These are phyloP conservation scores for Nebria salina DNA, from an alignment of 2,888 invertebrate genomes.

Conservation along the genomic window DNA sequence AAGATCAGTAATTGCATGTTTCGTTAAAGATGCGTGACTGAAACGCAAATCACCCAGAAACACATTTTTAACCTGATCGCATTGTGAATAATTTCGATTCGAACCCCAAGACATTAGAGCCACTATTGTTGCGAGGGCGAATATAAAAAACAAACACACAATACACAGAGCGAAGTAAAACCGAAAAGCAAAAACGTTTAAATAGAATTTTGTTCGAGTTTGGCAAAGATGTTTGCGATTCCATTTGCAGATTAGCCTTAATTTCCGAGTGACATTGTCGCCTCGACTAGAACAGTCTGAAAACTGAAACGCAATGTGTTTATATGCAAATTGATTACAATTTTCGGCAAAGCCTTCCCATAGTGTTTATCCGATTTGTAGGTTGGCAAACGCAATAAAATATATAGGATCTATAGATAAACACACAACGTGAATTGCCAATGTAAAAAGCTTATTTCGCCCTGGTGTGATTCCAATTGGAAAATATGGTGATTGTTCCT, in stretches of 20 bases:
- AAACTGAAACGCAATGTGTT: slow-evolving; percentile 19
- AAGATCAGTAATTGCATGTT: neutral
- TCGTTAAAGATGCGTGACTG: neutral
- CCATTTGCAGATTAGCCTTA: slow-evolving; percentile 42
- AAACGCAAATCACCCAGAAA: too few species aligned
- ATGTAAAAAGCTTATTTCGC: slow-evolving; percentile 20
- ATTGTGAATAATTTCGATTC: too few species aligned
- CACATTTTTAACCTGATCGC: too few species aligned
- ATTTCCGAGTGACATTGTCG: slow-evolving; percentile 34
- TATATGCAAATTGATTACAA: slow-evolving; percentile 45
- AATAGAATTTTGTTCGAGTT: neutral
- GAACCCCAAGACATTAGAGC: too few species aligned
- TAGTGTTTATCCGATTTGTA: slow-evolving; percentile 43
- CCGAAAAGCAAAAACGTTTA: neutral
- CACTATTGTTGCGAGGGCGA: too few species aligned
- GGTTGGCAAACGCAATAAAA: slow-evolving; percentile 30
- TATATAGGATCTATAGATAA: neutral
- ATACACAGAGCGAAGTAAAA: too few species aligned
- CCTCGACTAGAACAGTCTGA: neutral
- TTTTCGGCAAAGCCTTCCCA: slow-evolving; percentile 28
- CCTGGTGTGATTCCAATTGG: slow-evolving; percentile 21
- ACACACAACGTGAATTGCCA: neutral
- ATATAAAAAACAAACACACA: too few species aligned
- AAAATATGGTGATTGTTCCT: slow-evolving; percentile 41
- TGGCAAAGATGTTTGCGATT: slow-evolving; percentile 24